Percentiles rank a stretch among this genome's conserved stretches.
Conservation (phyloP, 2,888 invertebrate species). For the Neocrepidodera transversa region DNA sequence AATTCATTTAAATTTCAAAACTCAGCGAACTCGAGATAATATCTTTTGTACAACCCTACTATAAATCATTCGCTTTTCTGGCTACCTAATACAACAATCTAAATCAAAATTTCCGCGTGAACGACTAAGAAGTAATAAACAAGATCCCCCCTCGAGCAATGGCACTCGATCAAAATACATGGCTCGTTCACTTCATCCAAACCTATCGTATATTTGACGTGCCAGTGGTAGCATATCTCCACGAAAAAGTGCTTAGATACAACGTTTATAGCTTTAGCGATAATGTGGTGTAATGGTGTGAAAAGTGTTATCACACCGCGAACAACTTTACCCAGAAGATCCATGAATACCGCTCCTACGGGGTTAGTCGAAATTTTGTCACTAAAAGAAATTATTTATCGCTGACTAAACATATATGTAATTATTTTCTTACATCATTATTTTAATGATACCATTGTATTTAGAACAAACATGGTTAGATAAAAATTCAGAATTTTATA, state of each 20-base stretch:
- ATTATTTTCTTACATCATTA: too few species aligned
- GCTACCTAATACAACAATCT: background rate
- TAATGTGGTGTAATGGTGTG: conserved; percentile 55
- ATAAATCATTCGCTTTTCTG: background rate
- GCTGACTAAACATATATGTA: too few species aligned
- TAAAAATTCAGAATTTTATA: too few species aligned
- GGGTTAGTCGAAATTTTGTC: too few species aligned
- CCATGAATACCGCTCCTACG: too few species aligned
- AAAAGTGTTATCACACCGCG: conserved; percentile 52
- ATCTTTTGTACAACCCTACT: too few species aligned
- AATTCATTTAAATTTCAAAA: too few species aligned
- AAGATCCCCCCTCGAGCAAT: conserved; percentile 1
- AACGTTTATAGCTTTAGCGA: conserved; percentile 48
- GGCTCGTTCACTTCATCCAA: conserved; percentile 10
- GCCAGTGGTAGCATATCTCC: conserved; percentile 42
- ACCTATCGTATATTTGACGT: conserved; percentile 38
- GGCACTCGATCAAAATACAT: conserved; percentile 8
- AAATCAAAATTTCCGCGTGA: conserved; percentile 11
- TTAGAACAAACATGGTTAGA: too few species aligned
- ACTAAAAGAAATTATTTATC: too few species aligned
- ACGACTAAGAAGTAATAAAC: background rate
- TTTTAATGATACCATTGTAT: too few species aligned
- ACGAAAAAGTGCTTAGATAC: conserved; percentile 49
- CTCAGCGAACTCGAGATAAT: too few species aligned
- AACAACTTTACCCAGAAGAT: conserved; percentile 46